These are phyloP conservation scores for Manacus vitellinus DNA, from an alignment of 2,113 vertebrate species.

Conservation along the genomic window DNA sequence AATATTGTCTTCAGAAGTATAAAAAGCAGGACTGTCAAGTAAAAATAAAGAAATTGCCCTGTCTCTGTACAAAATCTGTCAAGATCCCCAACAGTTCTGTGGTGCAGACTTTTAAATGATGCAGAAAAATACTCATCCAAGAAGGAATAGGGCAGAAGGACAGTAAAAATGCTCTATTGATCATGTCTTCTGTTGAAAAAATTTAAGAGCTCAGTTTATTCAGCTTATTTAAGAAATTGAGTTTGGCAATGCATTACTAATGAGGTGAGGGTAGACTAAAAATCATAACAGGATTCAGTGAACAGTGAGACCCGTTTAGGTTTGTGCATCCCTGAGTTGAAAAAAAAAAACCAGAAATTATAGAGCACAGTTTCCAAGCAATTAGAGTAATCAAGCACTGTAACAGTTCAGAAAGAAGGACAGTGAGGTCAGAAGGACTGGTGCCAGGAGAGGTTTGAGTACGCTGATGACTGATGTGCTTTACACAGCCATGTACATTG, in stretches of 20 bases:
- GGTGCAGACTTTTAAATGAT: not conserved
- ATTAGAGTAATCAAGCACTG: not conserved
- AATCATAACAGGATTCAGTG: not conserved
- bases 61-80: not conserved
- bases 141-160: not conserved
- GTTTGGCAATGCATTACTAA: not conserved
- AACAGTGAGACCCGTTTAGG: not conserved
- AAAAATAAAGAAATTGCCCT: not conserved
- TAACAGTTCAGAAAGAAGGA: not conserved
- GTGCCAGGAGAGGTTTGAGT: not conserved
- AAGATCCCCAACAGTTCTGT: not conserved
- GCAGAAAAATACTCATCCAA: not conserved
- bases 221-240: not conserved
- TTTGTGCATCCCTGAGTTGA: not conserved
- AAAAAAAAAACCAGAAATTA: not conserved
- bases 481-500: rapidly evolving
- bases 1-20: not conserved
- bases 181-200: not conserved
- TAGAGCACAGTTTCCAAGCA: not conserved
- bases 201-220: not conserved
- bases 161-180: not conserved
- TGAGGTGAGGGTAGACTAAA: not conserved
- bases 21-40: not conserved
- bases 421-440: not conserved
- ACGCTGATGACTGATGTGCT: not conserved